Evolutionary conservation across 1,140 invertebrate genomes (phyloP).

Genomic region (Nylanderia fulva): DNA sequence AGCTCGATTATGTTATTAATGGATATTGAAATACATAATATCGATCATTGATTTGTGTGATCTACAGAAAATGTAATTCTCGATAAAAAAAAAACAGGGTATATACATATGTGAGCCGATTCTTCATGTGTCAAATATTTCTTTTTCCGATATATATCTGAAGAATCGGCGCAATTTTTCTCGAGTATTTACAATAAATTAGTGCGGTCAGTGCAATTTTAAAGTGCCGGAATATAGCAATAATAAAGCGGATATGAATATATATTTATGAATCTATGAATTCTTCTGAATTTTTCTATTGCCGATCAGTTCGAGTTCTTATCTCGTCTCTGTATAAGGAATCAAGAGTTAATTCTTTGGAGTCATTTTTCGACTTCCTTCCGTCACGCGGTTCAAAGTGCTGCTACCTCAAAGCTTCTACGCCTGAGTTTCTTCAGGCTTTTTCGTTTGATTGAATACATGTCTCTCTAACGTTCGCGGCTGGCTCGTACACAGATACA

Average conservation of each 20-base stretch:
- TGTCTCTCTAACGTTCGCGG: not conserved
- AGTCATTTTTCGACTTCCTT: constrained; percentile 9
- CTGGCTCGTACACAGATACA: not conserved
- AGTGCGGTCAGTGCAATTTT: not conserved
- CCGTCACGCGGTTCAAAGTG: not conserved
- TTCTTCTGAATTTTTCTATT: not conserved
- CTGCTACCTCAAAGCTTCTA: not conserved
- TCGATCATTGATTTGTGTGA: constrained; percentile 8
- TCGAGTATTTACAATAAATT: constrained; percentile 9
- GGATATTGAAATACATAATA: not conserved
- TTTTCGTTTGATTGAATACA: constrained; percentile 14
- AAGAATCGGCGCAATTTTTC: not conserved
- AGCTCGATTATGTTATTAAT: constrained; percentile 7
- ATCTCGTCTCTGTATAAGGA: not conserved
- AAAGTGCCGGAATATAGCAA: not conserved
- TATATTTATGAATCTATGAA: not conserved
- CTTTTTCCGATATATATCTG: not conserved
- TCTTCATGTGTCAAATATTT: not conserved
- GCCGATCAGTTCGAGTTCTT: not conserved
- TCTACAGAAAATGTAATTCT: not conserved
- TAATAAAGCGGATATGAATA: not conserved
- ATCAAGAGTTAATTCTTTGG: constrained; percentile 1
- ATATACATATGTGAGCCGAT: not conserved
- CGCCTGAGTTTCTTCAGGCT: not conserved
- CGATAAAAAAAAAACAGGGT: not conserved